Evolutionary conservation across 2,113 vertebrate genomes (phyloP).

Genomic region (Callithrix jacchus): DNA sequence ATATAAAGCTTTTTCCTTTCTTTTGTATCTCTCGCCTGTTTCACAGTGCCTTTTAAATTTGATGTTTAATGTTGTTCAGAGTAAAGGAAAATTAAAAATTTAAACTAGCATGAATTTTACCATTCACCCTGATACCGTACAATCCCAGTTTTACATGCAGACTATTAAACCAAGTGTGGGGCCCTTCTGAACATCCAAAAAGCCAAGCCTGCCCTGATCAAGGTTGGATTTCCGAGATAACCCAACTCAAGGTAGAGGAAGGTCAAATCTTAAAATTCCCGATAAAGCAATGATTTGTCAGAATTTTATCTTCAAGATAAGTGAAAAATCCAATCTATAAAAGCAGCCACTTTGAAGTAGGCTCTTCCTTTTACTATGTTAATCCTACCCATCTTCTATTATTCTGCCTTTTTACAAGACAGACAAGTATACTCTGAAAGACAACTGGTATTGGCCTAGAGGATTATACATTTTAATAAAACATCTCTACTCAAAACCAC

Average conservation of each 20-base stretch:
- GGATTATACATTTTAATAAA: conserved; percentile 56
- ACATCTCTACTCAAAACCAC: conserved; percentile 45
- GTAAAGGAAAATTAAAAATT: conserved; percentile 46
- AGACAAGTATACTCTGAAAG: conserved; percentile 44
- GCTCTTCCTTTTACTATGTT: conserved; percentile 47
- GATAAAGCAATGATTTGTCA: conserved; percentile 37
- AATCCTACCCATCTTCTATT: conserved; percentile 27
- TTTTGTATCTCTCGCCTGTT: conserved; percentile 36
- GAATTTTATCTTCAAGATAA: conserved; percentile 56
- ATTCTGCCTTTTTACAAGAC: conserved; percentile 55
- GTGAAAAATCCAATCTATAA: neutral
- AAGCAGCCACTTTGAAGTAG: conserved; percentile 18
- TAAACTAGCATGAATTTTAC: conserved; percentile 48
- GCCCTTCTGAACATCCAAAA: conserved; percentile 17
- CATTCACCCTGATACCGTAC: conserved; percentile 25
- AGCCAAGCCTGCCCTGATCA: neutral
- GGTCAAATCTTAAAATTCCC: conserved; percentile 55
- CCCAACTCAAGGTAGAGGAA: conserved; percentile 35
- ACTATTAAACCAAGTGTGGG: conserved; percentile 23
- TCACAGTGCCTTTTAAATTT: conserved; percentile 8
- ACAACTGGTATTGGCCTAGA: conserved; percentile 17
- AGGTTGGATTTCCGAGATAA: conserved; percentile 35
- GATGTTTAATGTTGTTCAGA: neutral
- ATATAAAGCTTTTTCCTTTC: conserved; percentile 50
- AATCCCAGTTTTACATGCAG: conserved; percentile 18